A percentile compares a stretch with the other conserved stretches of the same genome.
Conservation (phyloP, 2,113 vertebrate species). For the Phainopepla nitens region DNA sequence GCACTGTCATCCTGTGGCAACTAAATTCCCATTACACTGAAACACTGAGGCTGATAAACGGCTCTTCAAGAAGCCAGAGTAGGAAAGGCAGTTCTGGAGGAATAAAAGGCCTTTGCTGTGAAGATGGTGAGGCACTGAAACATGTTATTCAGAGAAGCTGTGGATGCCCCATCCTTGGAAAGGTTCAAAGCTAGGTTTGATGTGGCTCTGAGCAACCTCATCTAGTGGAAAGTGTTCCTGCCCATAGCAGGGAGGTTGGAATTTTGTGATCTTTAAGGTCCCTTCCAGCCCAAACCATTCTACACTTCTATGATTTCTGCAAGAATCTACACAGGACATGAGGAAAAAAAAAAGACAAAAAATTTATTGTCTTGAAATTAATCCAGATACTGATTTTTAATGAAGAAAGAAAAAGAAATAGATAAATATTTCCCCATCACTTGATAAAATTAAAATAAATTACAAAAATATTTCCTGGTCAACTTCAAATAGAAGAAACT, state of each 20-base stretch:
- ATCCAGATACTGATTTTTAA: not conserved
- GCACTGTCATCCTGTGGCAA: not conserved
- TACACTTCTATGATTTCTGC: not conserved
- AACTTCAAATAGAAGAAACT: not conserved
- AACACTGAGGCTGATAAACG: not conserved
- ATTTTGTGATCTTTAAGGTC: not conserved
- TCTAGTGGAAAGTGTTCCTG: not conserved
- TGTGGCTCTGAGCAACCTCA: not conserved
- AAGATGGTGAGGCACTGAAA: not conserved
- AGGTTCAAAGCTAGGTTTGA: not conserved
- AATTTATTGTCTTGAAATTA: not conserved
- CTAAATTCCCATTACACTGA: not conserved
- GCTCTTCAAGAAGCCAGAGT: not conserved
- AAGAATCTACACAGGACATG: not conserved
- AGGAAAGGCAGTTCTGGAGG: not conserved
- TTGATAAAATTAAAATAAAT: not conserved
- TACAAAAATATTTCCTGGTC: not conserved
- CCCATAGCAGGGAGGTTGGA: not conserved
- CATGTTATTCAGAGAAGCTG: fast-evolving
- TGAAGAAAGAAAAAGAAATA: not conserved
- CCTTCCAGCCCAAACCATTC: not conserved
- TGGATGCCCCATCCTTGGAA: not conserved
- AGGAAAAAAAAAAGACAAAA: not conserved
- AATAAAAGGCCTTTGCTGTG: not conserved
- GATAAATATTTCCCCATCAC: not conserved